Percentiles rank a stretch among this genome's conserved stretches.
phyloP scores from a whole-genome alignment of 2,113 vertebrate genomes.

The Trachemys scripta region DNA sequence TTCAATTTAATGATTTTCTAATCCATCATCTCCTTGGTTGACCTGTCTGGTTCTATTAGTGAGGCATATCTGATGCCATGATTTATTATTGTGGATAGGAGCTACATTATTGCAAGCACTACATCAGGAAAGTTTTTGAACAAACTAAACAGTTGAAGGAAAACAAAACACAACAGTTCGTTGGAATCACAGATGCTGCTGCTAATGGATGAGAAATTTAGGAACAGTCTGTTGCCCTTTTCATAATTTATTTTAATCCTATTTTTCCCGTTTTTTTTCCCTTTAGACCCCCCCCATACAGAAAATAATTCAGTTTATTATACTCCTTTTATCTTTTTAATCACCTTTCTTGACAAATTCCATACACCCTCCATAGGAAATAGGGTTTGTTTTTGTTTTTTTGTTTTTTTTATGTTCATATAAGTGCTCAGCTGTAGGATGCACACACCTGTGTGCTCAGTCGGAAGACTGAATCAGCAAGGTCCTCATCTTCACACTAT shows the following conservation, averaged over 20 bases:
- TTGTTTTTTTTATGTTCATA: too few relatives aligned
- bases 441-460: not conserved
- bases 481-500: not conserved
- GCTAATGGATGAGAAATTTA: not conserved
- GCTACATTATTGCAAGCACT: not conserved
- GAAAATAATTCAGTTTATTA: too few relatives aligned
- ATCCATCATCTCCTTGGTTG: not conserved
- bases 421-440: not conserved
- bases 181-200: not conserved
- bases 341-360: not conserved
- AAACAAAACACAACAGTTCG: not conserved
- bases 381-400: too few relatives aligned
- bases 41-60: not conserved
- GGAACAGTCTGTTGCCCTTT: accelerated
- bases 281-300: not conserved
- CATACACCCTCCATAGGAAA: not conserved
- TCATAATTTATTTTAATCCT: not conserved
- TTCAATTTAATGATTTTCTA: not conserved
- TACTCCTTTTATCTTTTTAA: not conserved
- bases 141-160: not conserved
- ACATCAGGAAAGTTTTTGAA: not conserved
- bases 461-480: not conserved
- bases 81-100: not conserved
- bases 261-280: not conserved
- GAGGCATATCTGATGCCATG: not conserved